phyloP scores from a whole-genome alignment of 2,888 invertebrate genomes.

The Acrobasis consociella region DNA sequence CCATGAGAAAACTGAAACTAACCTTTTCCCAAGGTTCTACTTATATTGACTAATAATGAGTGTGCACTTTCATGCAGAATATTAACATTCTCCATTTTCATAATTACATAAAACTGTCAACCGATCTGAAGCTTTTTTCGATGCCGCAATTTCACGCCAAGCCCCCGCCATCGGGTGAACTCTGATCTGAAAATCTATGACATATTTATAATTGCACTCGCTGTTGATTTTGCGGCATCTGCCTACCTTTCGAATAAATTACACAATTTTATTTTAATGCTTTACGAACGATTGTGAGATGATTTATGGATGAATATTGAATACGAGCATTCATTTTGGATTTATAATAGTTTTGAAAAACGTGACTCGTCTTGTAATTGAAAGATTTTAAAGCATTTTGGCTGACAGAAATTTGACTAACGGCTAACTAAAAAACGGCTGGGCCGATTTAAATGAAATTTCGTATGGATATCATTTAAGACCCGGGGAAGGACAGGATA shows the following conservation, averaged over 20 bases:
- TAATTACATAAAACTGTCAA: not conserved
- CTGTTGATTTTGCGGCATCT: slow-evolving; percentile 10
- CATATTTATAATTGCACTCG: not conserved
- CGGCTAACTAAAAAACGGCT: too few relatives aligned
- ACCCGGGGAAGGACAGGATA: too few relatives aligned
- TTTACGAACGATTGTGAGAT: not conserved
- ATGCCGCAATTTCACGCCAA: slow-evolving; percentile 25
- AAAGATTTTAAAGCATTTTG: too few relatives aligned
- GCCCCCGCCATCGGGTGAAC: not conserved
- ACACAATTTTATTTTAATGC: not conserved
- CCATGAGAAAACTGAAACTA: too few relatives aligned
- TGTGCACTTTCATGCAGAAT: not conserved
- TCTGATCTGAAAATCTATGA: slow-evolving; percentile 21
- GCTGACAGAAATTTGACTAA: too few relatives aligned
- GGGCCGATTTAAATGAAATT: too few relatives aligned
- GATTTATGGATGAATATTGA: not conserved
- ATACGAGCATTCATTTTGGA: not conserved
- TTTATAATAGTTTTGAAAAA: too few relatives aligned
- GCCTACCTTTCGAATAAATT: not conserved
- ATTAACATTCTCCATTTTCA: not conserved
- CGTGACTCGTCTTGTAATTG: too few relatives aligned
- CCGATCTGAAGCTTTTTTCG: slow-evolving; percentile 22
- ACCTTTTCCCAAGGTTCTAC: too few relatives aligned
- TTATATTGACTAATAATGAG: too few relatives aligned
- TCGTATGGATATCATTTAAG: too few relatives aligned